phyloP scores from a whole-genome alignment of 2,113 vertebrate species.

The Rafetus swinhoei region DNA sequence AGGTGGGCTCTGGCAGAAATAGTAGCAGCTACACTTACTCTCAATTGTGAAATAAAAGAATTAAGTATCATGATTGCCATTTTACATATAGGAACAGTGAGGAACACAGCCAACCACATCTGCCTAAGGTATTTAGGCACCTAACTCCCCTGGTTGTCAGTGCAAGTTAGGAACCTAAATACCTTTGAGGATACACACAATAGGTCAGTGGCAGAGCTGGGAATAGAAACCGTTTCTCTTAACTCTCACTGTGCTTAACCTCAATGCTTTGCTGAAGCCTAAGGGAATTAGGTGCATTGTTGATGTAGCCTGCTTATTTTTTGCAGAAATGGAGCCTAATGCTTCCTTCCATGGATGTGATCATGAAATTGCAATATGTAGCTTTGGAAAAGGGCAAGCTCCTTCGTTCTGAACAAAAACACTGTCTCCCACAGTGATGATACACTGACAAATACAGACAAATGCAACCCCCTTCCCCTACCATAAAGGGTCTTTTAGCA shows the following conservation, averaged over 20 bases:
- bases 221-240: neutral
- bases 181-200: neutral
- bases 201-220: neutral
- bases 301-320: slow-evolving; percentile 1
- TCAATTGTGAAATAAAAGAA: no score
- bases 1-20: neutral
- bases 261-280: neutral
- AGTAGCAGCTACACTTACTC: neutral
- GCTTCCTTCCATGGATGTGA: neutral
- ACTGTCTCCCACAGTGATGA: neutral
- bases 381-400: neutral
- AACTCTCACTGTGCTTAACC: neutral
- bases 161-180: neutral
- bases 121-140: neutral
- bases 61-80: neutral
- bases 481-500: neutral
- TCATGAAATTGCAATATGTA: neutral
- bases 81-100: neutral
- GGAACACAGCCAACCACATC: neutral
- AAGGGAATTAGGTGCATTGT: neutral
- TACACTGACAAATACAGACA: neutral
- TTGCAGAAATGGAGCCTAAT: neutral
- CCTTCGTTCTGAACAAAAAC: neutral
- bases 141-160: neutral
- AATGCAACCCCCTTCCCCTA: neutral